Evolutionary conservation across 2,113 vertebrate species (phyloP), one percentile per base, ranked within the genome.

Genomic region (Pampusana beccarii): DNA sequence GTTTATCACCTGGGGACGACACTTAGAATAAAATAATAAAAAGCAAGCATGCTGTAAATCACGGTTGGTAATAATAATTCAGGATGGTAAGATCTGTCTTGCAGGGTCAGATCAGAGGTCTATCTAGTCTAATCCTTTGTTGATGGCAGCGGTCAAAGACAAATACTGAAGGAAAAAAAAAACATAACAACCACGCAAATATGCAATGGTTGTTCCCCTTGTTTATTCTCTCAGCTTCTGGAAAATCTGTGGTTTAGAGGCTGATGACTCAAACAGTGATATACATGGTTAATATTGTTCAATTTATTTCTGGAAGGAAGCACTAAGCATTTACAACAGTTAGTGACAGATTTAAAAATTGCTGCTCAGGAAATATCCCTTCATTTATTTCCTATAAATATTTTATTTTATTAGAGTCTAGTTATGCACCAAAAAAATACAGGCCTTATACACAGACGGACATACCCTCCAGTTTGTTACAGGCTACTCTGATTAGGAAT

Each of bases 381-480:
- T 96, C 83, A 96, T 97, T 97, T 96, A 95, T 97, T 97, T 96
- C 82, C 44, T 91, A 90, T 93, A 96, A 97, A 97, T 97, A 97
- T 96, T 94, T 95, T 58, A 93, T 91, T 88, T 86, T 92, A 84
- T 88, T 93, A 77, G 73, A 92, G 25, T 71, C 60, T 93, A 74
- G 60, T 95, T 92, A 92, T 64, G 69, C 28, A 73, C 11, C 13
- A 83, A 88, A 93, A 85, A 83, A 66, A 74, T 34, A 67, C 5
- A 70, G 50, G 31, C 79, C 29, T 80, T 86, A 46, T 58, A 86
- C 58, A 83, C 51, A 90, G 64, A 75, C 1, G 11, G 60, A 92
- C 67, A 80, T 15, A 62, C 6, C 77, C 19, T 11, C 6, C 10
- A 1, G 6, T 84, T 92, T 86, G 48, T 95, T 77, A 90, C 70